Evolutionary conservation across 2,888 invertebrate genomes (phyloP), one percentile per base, ranked within the genome.

Genomic region (Labia minor): DNA sequence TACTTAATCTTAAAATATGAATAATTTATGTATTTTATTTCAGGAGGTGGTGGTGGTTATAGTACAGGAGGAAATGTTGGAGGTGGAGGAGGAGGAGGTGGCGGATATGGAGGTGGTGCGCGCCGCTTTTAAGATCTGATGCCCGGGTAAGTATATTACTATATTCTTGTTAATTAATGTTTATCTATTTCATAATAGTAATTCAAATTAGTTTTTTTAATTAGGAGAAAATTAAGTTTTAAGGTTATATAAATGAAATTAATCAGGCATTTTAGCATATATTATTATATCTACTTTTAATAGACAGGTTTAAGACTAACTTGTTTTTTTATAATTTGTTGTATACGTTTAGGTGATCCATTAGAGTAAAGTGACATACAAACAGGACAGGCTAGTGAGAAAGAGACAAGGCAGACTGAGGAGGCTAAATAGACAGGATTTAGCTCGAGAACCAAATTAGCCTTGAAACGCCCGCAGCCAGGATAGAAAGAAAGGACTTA

Each of bases 51-150:
- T 18, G 69, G 69, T 2, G 70, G 70, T 19, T 70, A 68, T 67
- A 71, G 68, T 61, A 65, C 68, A 19, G 71, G 70, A 49, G 70
- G 71, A 19, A 20, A 21, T 19, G 49, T 69, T 67, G 68, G 67
- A 18, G 67, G 69, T n/a, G 66, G 68, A 1, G 64, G 63, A 61
- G 26, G 26, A 26, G 26, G n/a, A n/a, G n/a, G n/a, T n/a, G n/a
- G 20, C 62, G 63, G 62, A 16, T 6, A 61, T 20, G 67, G 67
- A 21, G 68, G 69, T 62, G 69, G 69, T 19, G 62, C 64, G 6
- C 26, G 68, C 3, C 63, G 69, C 14, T 69, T 69, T 64, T 69
- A 66, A 69, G 37, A 19, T 37, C 37, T 37, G 33, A 49, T 18
- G 33, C 19, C 61, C 20, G 62, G 67, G 67, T 67, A 67, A 65